Evolutionary conservation across 1,140 invertebrate genomes (phyloP), one percentile per base, ranked within the genome.

Genomic region (Daktulosphaira vitifoliae): DNA sequence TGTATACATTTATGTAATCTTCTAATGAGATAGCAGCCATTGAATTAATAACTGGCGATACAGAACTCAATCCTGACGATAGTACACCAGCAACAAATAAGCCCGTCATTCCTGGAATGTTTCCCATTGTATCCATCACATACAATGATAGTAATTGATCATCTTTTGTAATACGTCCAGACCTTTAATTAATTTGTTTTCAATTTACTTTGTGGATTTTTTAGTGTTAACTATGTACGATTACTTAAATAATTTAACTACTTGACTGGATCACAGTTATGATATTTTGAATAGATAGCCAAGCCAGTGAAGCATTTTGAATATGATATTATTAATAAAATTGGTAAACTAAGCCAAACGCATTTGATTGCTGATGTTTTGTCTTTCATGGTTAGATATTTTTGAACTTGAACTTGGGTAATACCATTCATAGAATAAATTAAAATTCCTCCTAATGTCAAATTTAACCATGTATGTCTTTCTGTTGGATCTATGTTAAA

Each of bases 401-500:
- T 75, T 74, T 96, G 93, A 1, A 97, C 85, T 80, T 95, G 87
- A 0, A 84, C 79, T 75, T 95, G 91, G 73, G 91, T 93, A 0
- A 89, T 86, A 0, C 82, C 91, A 74, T 90, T 90, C 0, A 92
- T 72, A 1, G 86, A 81, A 74, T 83, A 90, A 0, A 86, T 85
- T 69, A 87, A 83, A 22, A 78, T 76, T 0, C 89, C 87, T 0
- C 89, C 90, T 38, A 90, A 74, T 0, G 82, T 69, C 18, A 90
- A 75, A 6, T 81, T 78, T 80, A 86, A 91, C 72, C 86, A 82
- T 0, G 86, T 86, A 71, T 92, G 88, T 5, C 89, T 76, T 3
- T 81, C 77, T 1, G 82, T 85, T 1, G 87, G 89, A 77, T 93
- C 86, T 0, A 80, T 50, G 65, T 78, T 76, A 53, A 84, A 79